Evolutionary conservation across 2,113 vertebrate species (phyloP).

Genomic region (Pluvialis apricaria): DNA sequence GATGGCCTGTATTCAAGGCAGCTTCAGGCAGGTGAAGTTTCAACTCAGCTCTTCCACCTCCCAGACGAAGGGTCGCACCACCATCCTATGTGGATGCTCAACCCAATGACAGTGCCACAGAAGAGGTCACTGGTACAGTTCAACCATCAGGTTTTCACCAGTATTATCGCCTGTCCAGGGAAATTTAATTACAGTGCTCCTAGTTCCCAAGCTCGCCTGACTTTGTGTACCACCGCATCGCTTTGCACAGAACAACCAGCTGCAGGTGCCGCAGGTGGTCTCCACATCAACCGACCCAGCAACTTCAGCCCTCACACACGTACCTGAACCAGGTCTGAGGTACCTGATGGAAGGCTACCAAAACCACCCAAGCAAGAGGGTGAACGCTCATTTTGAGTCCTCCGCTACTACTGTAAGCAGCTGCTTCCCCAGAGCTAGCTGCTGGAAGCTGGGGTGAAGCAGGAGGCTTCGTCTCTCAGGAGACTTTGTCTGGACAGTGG

Average conservation of each 20-base stretch:
- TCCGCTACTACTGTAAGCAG: neutral
- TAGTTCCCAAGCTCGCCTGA: rapidly evolving
- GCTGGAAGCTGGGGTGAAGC: neutral
- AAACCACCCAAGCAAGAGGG: neutral
- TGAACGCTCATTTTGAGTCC: neutral
- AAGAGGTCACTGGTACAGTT: neutral
- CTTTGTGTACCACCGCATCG: neutral
- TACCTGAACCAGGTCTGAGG: neutral
- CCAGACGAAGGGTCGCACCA: neutral
- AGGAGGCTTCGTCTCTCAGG: neutral
- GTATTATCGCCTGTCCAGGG: neutral
- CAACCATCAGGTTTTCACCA: neutral
- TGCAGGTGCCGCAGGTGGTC: neutral
- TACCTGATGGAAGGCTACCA: neutral
- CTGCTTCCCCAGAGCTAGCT: neutral
- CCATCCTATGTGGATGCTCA: neutral
- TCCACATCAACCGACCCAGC: neutral
- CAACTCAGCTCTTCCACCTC: neutral
- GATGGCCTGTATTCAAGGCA: neutral
- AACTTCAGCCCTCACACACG: neutral
- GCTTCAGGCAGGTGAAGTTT: neutral
- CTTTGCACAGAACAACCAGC: neutral
- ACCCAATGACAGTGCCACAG: neutral
- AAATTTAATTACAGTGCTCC: neutral
- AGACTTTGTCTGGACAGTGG: neutral